These are phyloP conservation scores for Melopsittacus undulatus DNA, from an alignment of 2,797 vertebrate genomes.

Conservation along the genomic window DNA sequence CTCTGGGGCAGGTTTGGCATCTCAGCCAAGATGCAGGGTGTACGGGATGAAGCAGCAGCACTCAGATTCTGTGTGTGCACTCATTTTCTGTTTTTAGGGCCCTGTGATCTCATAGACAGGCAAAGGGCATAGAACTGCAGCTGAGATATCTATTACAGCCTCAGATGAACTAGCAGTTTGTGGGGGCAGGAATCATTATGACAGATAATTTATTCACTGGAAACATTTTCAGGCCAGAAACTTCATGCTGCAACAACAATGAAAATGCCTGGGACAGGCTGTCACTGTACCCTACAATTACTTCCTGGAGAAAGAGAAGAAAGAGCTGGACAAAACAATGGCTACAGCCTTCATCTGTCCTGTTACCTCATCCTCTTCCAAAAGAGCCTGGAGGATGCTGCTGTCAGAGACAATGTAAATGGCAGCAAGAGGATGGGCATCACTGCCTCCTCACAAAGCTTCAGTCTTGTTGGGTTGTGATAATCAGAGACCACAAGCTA, in stretches of 20 bases:
- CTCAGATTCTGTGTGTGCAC: accelerated
- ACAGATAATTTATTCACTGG: neutral
- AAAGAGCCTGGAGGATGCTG: neutral
- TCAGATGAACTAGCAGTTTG: neutral
- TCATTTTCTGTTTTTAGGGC: neutral
- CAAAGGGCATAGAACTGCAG: neutral
- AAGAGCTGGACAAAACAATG: neutral
- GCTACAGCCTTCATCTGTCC: neutral
- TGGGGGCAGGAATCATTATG: accelerated
- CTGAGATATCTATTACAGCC: neutral
- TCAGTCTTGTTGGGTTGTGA: neutral
- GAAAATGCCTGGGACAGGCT: neutral
- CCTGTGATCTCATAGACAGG: neutral
- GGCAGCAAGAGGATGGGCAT: neutral
- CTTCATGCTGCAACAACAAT: neutral
- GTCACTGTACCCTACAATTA: neutral
- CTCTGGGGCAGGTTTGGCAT: neutral
- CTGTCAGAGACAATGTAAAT: neutral
- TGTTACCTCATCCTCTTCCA: neutral
- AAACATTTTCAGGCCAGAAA: neutral
- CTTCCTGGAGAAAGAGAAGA: neutral
- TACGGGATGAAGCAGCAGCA: neutral
- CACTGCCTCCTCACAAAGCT: neutral
- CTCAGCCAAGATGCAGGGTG: neutral
- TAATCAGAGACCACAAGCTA: neutral